Evolutionary conservation across 2,888 invertebrate species (phyloP), one percentile per base, ranked within the genome.

Genomic region (Euspilapteryx auroguttella): DNA sequence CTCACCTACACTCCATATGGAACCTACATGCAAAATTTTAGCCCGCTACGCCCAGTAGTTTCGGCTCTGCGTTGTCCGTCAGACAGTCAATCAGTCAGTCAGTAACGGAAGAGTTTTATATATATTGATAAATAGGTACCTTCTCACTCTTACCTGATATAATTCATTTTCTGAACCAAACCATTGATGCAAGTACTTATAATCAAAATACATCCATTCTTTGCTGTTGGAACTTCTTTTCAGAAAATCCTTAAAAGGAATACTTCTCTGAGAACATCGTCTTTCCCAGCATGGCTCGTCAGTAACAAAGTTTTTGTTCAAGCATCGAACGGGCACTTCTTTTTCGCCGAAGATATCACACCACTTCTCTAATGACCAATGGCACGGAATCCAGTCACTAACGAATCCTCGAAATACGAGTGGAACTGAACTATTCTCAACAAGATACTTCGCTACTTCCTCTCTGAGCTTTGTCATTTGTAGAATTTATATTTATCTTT

Each of bases 121-220:
- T 17, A 8, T 8, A 17, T 5, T 17, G 31, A 41, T 61, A 84
- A 85, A 66, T 82, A 66, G 38, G 77, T 58, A 28, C 87, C 49
- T 37, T 83, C 78, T 33, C 73, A 56, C 13, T 79, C 73, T 26
- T 76, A 57, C 29, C 55, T 48, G 45, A 88, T n/a, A n/a, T n/a
- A n/a, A n/a, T n/a, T n/a, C n/a, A n/a, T n/a, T n/a, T n/a, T n/a
- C n/a, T n/a, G n/a, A n/a, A n/a, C n/a, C n/a, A n/a, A n/a, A 83
- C 79, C 87, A 82, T 33, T 85, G 79, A 34, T 80, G 77, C 56
- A 92, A 78, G 54, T 89, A 83, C 63, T 90, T 90, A 50, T 93
- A 92, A 62, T 91, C 91, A 59, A 88, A 89, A 59, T 93, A 93
- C 59, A 84, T 79, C 85, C 89, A 91, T 37, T 81, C 73, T 3